Conservation (phyloP, 2,888 invertebrate genomes). For the Tuta absoluta region DNA sequence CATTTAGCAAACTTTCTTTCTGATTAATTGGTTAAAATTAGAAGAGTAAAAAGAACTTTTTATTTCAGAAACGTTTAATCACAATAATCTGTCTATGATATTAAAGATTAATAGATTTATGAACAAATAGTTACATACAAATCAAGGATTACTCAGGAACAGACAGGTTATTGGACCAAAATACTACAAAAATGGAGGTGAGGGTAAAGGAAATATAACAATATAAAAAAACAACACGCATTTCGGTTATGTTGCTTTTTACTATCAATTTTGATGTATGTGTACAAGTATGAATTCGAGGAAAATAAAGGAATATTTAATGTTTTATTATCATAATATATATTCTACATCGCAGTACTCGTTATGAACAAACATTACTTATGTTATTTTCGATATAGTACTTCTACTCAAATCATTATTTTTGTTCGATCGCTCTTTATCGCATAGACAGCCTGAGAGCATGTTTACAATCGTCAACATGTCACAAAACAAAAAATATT, state of each 20-base stretch:
- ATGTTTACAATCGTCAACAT: slow-evolving; percentile 55
- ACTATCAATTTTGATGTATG: slow-evolving; percentile 81
- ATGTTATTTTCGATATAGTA: slow-evolving; percentile 75
- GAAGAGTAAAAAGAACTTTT: background rate
- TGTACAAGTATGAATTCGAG: slow-evolving; percentile 80
- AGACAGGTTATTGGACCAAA: slow-evolving; percentile 24
- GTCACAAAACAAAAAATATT: slow-evolving; percentile 69
- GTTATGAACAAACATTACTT: slow-evolving; percentile 79
- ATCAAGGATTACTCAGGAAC: background rate
- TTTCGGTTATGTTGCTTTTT: slow-evolving; percentile 80
- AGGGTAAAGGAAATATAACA: slow-evolving; percentile 43
- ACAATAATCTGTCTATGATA: slow-evolving; percentile 23
- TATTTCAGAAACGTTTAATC: slow-evolving; percentile 19
- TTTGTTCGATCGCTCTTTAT: slow-evolving; percentile 74
- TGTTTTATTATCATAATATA: slow-evolving; percentile 68
- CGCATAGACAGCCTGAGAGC: slow-evolving; percentile 65
- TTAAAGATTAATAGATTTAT: slow-evolving; percentile 8
- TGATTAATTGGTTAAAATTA: too few relatives aligned
- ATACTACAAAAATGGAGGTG: slow-evolving; percentile 6
- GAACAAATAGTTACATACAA: slow-evolving; percentile 2
- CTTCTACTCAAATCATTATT: slow-evolving; percentile 72
- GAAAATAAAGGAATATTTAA: slow-evolving; percentile 79
- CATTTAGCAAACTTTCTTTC: too few relatives aligned
- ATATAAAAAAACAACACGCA: slow-evolving; percentile 71
- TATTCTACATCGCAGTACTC: slow-evolving; percentile 80